Evolutionary conservation across 2,113 vertebrate species (phyloP).

Genomic region (Thalassarche chlororhynchos): DNA sequence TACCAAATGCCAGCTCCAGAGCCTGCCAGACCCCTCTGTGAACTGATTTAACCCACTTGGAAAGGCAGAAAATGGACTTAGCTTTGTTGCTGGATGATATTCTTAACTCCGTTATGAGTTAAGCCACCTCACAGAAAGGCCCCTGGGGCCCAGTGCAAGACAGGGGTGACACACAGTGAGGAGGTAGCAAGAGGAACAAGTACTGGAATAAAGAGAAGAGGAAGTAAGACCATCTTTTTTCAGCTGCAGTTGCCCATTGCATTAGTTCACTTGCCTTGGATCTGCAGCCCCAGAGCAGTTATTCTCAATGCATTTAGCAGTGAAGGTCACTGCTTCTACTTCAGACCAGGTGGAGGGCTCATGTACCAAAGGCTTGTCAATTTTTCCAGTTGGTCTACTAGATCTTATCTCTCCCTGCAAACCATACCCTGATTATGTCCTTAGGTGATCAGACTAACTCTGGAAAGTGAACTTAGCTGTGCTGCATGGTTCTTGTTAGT

Average conservation of each 20-base stretch:
- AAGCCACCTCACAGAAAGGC: background rate
- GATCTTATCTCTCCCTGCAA: background rate
- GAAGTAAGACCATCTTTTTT: background rate
- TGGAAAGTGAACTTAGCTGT: background rate
- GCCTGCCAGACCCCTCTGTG: background rate
- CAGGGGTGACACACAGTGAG: background rate
- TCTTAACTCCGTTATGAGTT: background rate
- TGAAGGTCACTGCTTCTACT: background rate
- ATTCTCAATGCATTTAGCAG: fast-evolving
- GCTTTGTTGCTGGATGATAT: background rate
- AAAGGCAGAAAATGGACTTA: background rate
- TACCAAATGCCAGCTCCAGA: background rate
- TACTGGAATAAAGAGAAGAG: background rate
- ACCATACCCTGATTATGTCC: background rate
- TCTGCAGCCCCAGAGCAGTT: background rate
- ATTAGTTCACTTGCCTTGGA: background rate
- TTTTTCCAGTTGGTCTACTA: background rate
- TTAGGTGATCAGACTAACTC: background rate
- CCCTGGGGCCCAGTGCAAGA: background rate
- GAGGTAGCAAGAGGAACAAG: background rate
- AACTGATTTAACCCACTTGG: background rate
- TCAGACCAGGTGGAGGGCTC: background rate
- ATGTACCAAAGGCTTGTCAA: background rate
- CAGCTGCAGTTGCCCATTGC: background rate
- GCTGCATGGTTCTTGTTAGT: background rate